Percentiles rank a stretch among this genome's conserved stretches.
These are phyloP conservation scores for Oreochromis tanganicae DNA, from an alignment of 2,113 vertebrate genomes.

Conservation along the genomic window DNA sequence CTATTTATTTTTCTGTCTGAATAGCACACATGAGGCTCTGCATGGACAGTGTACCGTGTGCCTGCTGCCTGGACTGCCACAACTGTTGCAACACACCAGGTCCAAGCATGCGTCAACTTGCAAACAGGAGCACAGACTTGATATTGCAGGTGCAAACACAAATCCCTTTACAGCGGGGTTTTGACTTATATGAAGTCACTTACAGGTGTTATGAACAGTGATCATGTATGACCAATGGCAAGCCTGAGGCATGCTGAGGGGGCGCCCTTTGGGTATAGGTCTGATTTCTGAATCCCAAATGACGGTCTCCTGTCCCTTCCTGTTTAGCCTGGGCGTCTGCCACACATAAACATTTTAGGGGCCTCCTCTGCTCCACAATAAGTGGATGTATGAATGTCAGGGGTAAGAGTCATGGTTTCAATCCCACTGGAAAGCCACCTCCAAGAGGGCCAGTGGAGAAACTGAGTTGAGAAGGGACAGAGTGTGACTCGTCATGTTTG, in stretches of 20 bases:
- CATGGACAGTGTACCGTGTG: conserved; percentile 37
- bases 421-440: conserved; percentile 43
- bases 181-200: background rate
- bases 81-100: background rate
- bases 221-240: conserved; percentile 5
- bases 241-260: background rate
- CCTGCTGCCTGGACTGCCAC: background rate
- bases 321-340: conserved; percentile 96
- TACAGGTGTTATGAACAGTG: conserved; percentile 9
- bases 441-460: background rate
- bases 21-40: conserved; percentile 27
- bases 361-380: conserved; percentile 45
- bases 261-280: background rate
- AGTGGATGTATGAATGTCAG: conserved; percentile 19
- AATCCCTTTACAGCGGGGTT: background rate
- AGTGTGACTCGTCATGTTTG: background rate
- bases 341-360: conserved; percentile 84
- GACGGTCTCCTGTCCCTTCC: conserved; percentile 85
- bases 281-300: conserved; percentile 55
- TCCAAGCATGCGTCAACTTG: background rate
- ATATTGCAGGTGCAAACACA: background rate
- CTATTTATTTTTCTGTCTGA: conserved; percentile 72
- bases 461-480: background rate
- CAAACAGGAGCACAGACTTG: background rate
- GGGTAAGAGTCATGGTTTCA: conserved; percentile 60